Percentiles rank a stretch among this genome's conserved stretches.
phyloP scores from a whole-genome alignment of 2,888 invertebrate genomes.

The Troglohyphantes excavatus region DNA sequence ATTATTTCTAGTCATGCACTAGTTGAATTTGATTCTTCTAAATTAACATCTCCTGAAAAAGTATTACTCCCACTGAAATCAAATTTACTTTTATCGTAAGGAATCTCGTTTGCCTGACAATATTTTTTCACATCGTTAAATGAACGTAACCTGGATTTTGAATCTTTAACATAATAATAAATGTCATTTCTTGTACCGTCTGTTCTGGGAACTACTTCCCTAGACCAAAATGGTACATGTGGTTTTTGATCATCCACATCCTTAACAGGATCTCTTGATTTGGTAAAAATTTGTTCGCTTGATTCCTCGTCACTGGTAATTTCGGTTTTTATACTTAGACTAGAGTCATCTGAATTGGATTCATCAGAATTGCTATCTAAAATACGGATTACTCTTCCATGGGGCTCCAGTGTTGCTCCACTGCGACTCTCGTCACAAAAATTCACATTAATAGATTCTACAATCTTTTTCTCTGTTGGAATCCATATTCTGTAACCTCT shows the following conservation, averaged over 20 bases:
- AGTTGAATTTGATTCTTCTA: background rate
- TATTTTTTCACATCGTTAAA: constrained; percentile 7
- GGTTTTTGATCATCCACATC: background rate
- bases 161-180: background rate
- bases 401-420: constrained; percentile 8
- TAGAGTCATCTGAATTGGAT: background rate
- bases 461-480: background rate
- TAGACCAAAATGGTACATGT: background rate
- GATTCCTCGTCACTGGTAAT: background rate
- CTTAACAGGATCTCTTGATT: background rate
- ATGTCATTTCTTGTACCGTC: background rate
- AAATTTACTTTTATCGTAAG: background rate
- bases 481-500: background rate
- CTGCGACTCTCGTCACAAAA: background rate
- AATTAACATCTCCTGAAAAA: background rate
- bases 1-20: background rate
- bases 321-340: background rate
- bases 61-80: background rate
- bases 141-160: background rate
- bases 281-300: background rate
- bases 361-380: background rate
- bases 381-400: background rate
- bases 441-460: constrained; percentile 5
- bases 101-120: background rate
- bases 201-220: background rate